Evolutionary conservation across 1,140 invertebrate genomes (phyloP), one percentile per base, ranked within the genome.

Genomic region (Psix sp.): DNA sequence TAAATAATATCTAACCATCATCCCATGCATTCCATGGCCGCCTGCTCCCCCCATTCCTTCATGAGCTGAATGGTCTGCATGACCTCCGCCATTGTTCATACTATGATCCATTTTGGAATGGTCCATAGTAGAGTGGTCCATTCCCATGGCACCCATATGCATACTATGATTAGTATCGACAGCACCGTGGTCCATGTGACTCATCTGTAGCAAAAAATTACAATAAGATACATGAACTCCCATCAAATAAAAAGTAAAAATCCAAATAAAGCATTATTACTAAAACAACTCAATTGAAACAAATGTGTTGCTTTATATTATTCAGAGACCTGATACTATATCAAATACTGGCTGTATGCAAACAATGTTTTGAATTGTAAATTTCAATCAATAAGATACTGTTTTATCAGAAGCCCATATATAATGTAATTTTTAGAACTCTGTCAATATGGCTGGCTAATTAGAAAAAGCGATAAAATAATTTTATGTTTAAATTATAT

Each of bases 1-100:
- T 57, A 46, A 79, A 75, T 62, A 63, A 85, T 11, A 13, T 2
- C 5, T 35, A 11, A 36, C 84, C 82, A 79, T 82, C 83, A 87
- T 87, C 65, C 80, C 81, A 42, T 84, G 81, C 70, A 73, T 66
- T 10, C 21, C 54, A 48, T 74, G 65, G 2, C 38, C 35, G 1
- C 56, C 24, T 15, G 29, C 46, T 33, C 11, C 48, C n/a, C n/a
- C n/a, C 31, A 35, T 42, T 14, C 3, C 13, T 9, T 1, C 52
- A 16, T 35, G 10, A 9, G 15, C 42, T 5, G 17, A 57, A 35
- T 70, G 57, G 7, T 48, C 45, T 4, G 7, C 18, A 48, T 71
- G 66, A 18, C 70, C 39, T 43, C n/a, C n/a, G n/a, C n/a, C n/a
- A n/a, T n/a, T n/a, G n/a, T 62, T 62, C 24, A 29, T 66, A 13